Conservation (phyloP, 1,140 invertebrate species). For the Megalonaias nervosa region DNA sequence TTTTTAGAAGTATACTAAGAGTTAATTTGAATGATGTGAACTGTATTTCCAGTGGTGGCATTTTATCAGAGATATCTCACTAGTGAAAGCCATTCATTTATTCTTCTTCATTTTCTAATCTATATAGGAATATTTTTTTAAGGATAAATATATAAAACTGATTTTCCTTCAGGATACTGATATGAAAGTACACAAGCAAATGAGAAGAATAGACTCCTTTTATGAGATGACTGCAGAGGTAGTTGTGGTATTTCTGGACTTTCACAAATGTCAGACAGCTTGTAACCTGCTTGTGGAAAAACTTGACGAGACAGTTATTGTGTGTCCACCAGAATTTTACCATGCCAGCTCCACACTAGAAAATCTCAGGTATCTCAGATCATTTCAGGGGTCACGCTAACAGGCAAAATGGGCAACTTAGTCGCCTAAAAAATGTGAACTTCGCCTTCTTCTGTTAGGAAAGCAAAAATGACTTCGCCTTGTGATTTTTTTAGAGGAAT, state of each 20-base stretch:
- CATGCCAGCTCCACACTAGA: conserved; percentile 62
- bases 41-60: no score
- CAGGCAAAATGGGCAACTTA: not conserved
- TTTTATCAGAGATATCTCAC: no score
- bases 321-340: conserved; percentile 62
- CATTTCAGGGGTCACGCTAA: not conserved
- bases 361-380: conserved; percentile 55
- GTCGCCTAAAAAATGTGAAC: not conserved
- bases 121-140: no score
- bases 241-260: conserved; percentile 58
- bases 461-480: not conserved
- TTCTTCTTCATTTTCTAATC: no score
- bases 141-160: no score
- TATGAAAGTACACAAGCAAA: conserved; percentile 56
- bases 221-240: conserved; percentile 59
- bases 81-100: no score
- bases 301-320: conserved; percentile 62
- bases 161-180: conserved; percentile 58
- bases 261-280: conserved; percentile 62
- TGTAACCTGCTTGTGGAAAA: conserved; percentile 67
- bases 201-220: conserved; percentile 52
- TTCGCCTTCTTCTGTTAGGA: not conserved
- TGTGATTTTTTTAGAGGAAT: not conserved
- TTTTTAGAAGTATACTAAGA: no score
- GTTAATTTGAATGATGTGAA: no score